Evolutionary conservation across 2,797 vertebrate species (phyloP).

Genomic region (Melanotaenia trifasciata): DNA sequence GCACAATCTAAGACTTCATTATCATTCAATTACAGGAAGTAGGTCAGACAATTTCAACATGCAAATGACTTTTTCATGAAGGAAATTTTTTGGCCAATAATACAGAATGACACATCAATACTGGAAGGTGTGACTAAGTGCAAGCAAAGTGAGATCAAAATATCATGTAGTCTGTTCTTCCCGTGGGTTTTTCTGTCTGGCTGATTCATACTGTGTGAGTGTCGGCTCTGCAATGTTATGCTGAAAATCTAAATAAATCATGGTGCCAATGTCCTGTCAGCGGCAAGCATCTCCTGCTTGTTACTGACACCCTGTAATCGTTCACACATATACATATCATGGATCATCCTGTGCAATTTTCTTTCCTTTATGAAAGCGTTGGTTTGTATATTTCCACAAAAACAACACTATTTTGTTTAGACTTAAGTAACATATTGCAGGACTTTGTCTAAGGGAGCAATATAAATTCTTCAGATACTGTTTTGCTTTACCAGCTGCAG

Average conservation of each 20-base stretch:
- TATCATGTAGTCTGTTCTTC: slow-evolving; percentile 23
- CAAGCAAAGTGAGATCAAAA: slow-evolving; percentile 50
- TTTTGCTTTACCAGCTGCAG: slow-evolving; percentile 3
- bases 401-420: neutral
- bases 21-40: slow-evolving; percentile 51
- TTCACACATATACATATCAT: slow-evolving; percentile 13
- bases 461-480: neutral
- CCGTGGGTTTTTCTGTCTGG: slow-evolving; percentile 9
- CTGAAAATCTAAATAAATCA: slow-evolving; percentile 52
- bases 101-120: slow-evolving; percentile 13
- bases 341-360: slow-evolving; percentile 1
- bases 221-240: slow-evolving; percentile 44
- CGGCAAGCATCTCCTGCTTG: slow-evolving; percentile 17
- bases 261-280: slow-evolving; percentile 28
- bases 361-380: neutral
- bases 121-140: slow-evolving; percentile 42
- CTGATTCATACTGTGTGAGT: slow-evolving; percentile 46
- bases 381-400: slow-evolving; percentile 12
- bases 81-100: slow-evolving; percentile 14
- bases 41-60: slow-evolving; percentile 18
- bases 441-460: neutral
- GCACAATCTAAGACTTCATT: slow-evolving; percentile 20
- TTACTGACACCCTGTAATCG: slow-evolving; percentile 18
- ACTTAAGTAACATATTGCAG: neutral
- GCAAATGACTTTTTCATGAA: slow-evolving; percentile 3